phyloP scores from a whole-genome alignment of 1,140 invertebrate genomes.

The Caenorhabditis remanei region DNA sequence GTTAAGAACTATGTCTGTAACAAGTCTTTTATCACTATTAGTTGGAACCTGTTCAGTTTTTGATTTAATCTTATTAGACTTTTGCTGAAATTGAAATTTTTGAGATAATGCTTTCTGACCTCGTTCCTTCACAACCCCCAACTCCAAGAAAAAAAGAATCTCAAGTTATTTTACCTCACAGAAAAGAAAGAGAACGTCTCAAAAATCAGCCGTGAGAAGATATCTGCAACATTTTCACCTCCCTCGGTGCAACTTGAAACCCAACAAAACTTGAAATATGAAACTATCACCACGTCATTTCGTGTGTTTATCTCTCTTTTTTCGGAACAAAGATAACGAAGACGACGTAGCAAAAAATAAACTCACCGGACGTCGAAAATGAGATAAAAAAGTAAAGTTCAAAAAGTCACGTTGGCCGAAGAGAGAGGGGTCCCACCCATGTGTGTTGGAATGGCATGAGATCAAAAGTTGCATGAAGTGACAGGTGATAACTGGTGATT shows the following conservation, averaged over 20 bases:
- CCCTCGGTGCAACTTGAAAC: not conserved
- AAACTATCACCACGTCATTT: conserved; percentile 5
- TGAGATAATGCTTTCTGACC: too few relatives aligned
- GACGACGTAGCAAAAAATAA: not conserved
- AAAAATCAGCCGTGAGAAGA: not conserved
- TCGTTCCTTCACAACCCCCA: too few relatives aligned
- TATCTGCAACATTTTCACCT: conserved; percentile 13
- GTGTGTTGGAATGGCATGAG: not conserved
- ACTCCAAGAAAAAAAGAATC: too few relatives aligned
- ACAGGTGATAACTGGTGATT: not conserved
- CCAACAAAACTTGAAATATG: not conserved
- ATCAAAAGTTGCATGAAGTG: conserved; percentile 16
- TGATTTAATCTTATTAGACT: too few relatives aligned
- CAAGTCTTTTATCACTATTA: too few relatives aligned
- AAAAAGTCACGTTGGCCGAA: conserved; percentile 40
- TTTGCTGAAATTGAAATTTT: too few relatives aligned
- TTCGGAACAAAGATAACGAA: not conserved
- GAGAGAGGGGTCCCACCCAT: not conserved
- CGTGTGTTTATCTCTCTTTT: not conserved
- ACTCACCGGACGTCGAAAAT: not conserved
- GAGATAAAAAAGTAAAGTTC: conserved; percentile 16
- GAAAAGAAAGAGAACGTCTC: conserved; percentile 11
- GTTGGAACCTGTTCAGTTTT: too few relatives aligned
- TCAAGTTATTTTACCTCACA: not conserved
- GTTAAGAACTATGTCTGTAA: too few relatives aligned